These are phyloP conservation scores for Bimastos eiseni DNA, from an alignment of 2,888 invertebrate species.

Conservation along the genomic window DNA sequence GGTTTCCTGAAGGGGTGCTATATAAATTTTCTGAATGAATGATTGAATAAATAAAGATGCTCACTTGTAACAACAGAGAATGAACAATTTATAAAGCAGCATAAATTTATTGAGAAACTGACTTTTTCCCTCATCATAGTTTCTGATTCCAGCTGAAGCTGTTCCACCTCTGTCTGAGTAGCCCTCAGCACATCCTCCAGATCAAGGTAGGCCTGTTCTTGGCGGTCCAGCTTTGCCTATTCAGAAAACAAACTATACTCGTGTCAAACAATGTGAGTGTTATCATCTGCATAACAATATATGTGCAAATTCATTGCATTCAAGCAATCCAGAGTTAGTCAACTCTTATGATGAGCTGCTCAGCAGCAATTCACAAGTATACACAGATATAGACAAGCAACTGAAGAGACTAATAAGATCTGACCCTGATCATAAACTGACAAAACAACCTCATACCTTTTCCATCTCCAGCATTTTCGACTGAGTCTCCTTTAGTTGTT, in stretches of 20 bases:
- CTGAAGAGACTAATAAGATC: neutral
- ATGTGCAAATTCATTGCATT: neutral
- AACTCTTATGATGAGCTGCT: too few species aligned
- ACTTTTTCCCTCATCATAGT: conserved; percentile 55
- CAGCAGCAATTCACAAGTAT: neutral
- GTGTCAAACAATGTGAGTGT: neutral
- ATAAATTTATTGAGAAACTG: neutral
- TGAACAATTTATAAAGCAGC: neutral
- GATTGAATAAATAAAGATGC: neutral
- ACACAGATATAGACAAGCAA: neutral
- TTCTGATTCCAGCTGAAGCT: conserved; percentile 52
- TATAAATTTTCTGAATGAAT: too few species aligned
- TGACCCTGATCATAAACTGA: neutral
- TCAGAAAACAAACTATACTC: neutral
- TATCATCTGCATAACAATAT: neutral
- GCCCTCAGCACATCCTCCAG: conserved; percentile 47
- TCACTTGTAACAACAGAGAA: neutral
- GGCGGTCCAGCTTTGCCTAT: conserved; percentile 28
- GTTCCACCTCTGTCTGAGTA: conserved; percentile 47
- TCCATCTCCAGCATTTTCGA: conserved; percentile 52
- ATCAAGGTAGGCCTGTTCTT: conserved; percentile 37
- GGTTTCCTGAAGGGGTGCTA: too few species aligned
- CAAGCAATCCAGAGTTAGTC: neutral
- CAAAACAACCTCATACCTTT: conserved; percentile 47
- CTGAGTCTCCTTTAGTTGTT: conserved; percentile 53